Evolutionary conservation across 2,888 invertebrate species (phyloP).

Genomic region (Dolichomitus sp.): DNA sequence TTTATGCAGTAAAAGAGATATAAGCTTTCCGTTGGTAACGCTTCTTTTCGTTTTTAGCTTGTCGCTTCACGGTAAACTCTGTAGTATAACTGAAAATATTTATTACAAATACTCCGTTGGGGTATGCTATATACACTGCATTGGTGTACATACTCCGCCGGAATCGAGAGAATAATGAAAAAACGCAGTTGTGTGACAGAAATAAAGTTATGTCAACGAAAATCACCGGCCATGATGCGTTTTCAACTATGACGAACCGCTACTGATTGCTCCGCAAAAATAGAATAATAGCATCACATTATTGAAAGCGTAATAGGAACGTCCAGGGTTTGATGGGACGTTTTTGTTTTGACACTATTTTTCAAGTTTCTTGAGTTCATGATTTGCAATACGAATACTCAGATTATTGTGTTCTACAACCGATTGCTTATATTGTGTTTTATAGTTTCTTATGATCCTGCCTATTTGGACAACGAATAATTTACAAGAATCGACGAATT

Average conservation of each 20-base stretch:
- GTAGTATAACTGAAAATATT: background rate
- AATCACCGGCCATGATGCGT: background rate
- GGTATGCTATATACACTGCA: background rate
- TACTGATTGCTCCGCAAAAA: background rate
- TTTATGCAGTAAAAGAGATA: no score
- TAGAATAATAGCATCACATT: no score
- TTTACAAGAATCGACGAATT: no score
- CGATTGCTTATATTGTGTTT: no score
- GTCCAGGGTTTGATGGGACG: no score
- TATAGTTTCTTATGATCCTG: no score
- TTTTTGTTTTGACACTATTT: no score
- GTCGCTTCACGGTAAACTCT: background rate
- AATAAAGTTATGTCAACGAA: background rate
- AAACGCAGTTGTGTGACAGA: background rate
- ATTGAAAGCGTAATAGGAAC: no score
- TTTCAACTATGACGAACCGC: background rate
- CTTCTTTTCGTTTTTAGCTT: background rate
- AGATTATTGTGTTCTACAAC: no score
- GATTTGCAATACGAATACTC: no score
- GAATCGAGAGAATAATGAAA: background rate
- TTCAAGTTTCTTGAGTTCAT: no score
- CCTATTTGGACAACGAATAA: no score
- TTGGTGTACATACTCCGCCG: background rate
- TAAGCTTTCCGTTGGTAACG: background rate
- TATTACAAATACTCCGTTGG: background rate